Evolutionary conservation across 2,888 invertebrate species (phyloP), one percentile per base, ranked within the genome.

Genomic region (Oscheius onirici): DNA sequence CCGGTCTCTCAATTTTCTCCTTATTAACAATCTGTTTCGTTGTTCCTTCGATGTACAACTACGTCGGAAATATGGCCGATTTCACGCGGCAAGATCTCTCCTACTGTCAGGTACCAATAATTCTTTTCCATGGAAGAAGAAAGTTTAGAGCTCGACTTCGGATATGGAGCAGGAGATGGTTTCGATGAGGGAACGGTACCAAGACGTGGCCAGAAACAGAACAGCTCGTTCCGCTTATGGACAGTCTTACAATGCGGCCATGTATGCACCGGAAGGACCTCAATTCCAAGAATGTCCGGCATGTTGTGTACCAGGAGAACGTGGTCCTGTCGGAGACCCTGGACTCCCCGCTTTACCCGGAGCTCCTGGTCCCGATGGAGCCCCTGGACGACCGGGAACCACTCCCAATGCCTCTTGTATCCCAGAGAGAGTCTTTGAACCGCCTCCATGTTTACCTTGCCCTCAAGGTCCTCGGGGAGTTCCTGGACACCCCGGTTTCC

Each of bases 211-310:
- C 26, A 58, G 69, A 17, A 80, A 80, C 46, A 63, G 72, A n/a
- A 75, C 80, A 11, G 69, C 66, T 46, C 69, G 80, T 43, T 75
- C 75, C 20, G 77, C 75, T 46, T 80, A 78, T 41, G 80, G 80
- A 8, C 74, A 74, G n/a, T 43, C 61, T 24, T 85, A 85, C 67
- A 86, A 83, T 71, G 82, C 86, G 6, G 75, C 80, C 24, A 77
- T 86, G 75, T 68, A 87, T 51, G 82, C 83, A 54, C 68, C 80
- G 8, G 82, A 82, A 55, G 81, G 80, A 2, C 84, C 87, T 13
- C 83, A 82, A 60, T 87, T 87, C 81, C 87, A 87, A 72, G 87
- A 87, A 60, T 87, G 87, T 69, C 87, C 87, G 78, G 87, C 87
- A 8, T 87, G 87, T 58, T 87, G 87, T 69, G 78, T 84, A 34